Evolutionary conservation across 2,113 vertebrate species (phyloP).

Genomic region (Leiothrix lutea): DNA sequence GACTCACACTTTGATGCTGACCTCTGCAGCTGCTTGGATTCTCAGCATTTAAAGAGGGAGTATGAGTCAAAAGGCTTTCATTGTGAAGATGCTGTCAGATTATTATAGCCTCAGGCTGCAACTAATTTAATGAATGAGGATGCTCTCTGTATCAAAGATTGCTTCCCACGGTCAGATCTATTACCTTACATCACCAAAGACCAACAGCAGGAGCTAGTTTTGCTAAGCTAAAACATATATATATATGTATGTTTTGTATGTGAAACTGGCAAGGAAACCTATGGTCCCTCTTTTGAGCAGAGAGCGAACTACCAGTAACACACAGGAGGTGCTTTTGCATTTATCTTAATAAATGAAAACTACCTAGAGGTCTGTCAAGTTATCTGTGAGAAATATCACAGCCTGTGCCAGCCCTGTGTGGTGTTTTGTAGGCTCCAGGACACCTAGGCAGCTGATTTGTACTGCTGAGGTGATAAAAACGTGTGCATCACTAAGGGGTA

Average conservation of each 20-base stretch:
- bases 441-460: background rate
- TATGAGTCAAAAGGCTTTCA: background rate
- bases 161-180: background rate
- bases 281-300: background rate
- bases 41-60: background rate
- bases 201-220: background rate
- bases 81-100: background rate
- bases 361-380: background rate
- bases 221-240: background rate
- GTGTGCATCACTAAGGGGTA: background rate
- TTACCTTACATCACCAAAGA: background rate
- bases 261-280: background rate
- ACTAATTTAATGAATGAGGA: background rate
- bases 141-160: background rate
- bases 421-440: background rate
- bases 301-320: background rate
- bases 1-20: slow-evolving; percentile 8
- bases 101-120: background rate
- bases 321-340: background rate
- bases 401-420: background rate
- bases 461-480: background rate
- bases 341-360: background rate
- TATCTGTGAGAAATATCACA: background rate
- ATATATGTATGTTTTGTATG: background rate
- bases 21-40: background rate